Conservation (phyloP, 2,888 invertebrate genomes). For the Temnothorax rugatulus region DNA sequence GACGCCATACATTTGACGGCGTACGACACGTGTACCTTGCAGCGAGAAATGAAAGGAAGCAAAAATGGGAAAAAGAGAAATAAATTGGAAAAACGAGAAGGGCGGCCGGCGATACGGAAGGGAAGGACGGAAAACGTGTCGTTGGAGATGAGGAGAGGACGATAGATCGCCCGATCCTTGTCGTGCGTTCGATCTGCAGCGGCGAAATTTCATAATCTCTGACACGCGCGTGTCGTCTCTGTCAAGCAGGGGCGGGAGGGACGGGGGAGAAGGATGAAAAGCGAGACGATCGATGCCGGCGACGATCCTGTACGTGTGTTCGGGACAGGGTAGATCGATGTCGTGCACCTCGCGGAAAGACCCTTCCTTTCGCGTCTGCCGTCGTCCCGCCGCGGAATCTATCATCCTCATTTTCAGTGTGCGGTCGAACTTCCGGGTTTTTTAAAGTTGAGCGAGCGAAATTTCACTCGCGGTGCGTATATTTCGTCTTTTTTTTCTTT, state of each 20-base stretch:
- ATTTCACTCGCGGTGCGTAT: constrained; percentile 38
- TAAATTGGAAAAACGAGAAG: constrained; percentile 45
- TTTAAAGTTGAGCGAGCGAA: constrained; percentile 28
- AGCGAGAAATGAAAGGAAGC: constrained; percentile 40
- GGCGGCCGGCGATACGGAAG: constrained; percentile 45
- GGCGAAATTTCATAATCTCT: constrained; percentile 78
- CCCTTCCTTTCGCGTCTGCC: not conserved
- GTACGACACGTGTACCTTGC: constrained; percentile 43
- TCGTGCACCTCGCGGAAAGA: constrained; percentile 1
- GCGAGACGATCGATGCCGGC: constrained; percentile 53
- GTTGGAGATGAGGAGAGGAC: constrained; percentile 41
- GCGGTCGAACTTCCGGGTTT: constrained; percentile 31
- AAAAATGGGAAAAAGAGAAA: constrained; percentile 34
- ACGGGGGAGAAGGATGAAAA: constrained; percentile 48
- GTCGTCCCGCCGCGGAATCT: constrained; percentile 28
- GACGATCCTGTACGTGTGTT: constrained; percentile 26
- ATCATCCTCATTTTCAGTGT: constrained; percentile 49
- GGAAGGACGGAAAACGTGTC: constrained; percentile 49
- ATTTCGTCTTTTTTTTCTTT: constrained; percentile 29
- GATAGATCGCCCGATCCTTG: constrained; percentile 59
- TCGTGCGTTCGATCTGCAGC: constrained; percentile 74
- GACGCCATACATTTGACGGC: constrained; percentile 52
- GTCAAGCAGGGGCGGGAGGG: constrained; percentile 37
- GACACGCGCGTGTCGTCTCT: constrained; percentile 64
- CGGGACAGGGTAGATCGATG: constrained; percentile 23